A percentile compares a stretch with the other conserved stretches of the same genome.
phyloP scores from a whole-genome alignment of 2,797 vertebrate species.

The Coregonus sp. region DNA sequence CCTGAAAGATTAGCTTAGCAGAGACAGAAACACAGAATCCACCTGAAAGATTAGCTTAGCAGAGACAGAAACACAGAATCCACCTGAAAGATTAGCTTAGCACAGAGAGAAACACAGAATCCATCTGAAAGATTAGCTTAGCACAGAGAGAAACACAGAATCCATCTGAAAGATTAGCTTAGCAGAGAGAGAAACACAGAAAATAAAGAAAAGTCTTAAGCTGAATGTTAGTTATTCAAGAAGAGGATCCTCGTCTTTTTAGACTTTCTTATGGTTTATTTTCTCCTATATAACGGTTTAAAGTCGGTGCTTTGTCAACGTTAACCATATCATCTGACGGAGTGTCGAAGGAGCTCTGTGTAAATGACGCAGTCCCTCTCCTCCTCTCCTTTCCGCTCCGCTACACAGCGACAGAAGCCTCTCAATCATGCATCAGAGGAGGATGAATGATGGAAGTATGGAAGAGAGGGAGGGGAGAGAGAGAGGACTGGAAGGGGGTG shows the following conservation, averaged over 20 bases:
- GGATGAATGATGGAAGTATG: constrained; percentile 22
- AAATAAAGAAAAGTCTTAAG: constrained; percentile 52
- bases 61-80: no score
- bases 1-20: no score
- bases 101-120: constrained; percentile 31
- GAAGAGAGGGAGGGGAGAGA: no score
- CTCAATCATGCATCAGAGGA: constrained; percentile 75
- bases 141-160: constrained; percentile 27
- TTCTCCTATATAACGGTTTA: constrained; percentile 2
- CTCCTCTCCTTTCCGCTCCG: not conserved
- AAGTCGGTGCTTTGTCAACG: constrained; percentile 69
- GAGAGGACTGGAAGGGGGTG: no score
- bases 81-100: no score
- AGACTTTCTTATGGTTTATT: constrained; percentile 52
- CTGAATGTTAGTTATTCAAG: constrained; percentile 40
- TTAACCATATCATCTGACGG: constrained; percentile 59
- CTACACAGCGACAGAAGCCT: constrained; percentile 21
- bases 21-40: no score
- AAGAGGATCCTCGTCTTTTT: constrained; percentile 63
- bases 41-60: no score
- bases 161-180: not conserved
- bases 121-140: constrained; percentile 60
- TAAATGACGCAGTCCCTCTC: constrained; percentile 63
- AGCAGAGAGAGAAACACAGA: constrained; percentile 11
- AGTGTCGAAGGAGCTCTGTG: constrained; percentile 59